These are phyloP conservation scores for Corapipo altera DNA, from an alignment of 2,113 vertebrate species.

Conservation along the genomic window DNA sequence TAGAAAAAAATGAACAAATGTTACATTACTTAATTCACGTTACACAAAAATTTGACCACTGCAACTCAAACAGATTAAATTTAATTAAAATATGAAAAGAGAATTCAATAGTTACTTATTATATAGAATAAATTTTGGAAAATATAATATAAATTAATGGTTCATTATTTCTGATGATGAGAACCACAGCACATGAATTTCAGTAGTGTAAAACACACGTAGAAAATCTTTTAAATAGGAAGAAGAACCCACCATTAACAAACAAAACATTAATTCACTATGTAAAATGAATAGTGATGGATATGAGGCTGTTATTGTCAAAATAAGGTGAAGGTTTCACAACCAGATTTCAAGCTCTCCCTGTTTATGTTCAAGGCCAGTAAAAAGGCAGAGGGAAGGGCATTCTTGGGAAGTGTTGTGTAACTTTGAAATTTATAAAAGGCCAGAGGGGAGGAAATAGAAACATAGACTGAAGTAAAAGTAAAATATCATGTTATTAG, in stretches of 20 bases:
- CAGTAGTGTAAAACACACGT: background rate
- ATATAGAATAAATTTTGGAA: slow-evolving; percentile 14
- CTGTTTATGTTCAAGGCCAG: background rate
- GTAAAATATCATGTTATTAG: slow-evolving; percentile 41
- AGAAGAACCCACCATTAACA: background rate
- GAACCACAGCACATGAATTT: background rate
- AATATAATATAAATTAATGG: slow-evolving; percentile 4
- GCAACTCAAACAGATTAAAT: slow-evolving; percentile 40
- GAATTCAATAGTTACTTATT: background rate
- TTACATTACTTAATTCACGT: slow-evolving; percentile 23
- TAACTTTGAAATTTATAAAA: slow-evolving; percentile 48
- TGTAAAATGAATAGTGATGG: background rate
- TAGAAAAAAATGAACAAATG: slow-evolving; percentile 38
- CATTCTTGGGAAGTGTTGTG: background rate
- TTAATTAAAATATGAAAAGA: slow-evolving; percentile 26
- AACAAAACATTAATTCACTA: background rate
- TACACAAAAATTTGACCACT: slow-evolving; percentile 29
- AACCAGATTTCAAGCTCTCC: background rate
- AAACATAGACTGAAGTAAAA: slow-evolving; percentile 3
- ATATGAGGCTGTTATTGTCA: background rate
- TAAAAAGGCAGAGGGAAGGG: background rate
- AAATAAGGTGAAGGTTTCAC: background rate
- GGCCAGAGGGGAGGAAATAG: slow-evolving; percentile 29
- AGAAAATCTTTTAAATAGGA: background rate
- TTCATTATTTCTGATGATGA: background rate